These are phyloP conservation scores for Drosophila parvula DNA, from an alignment of 1,140 invertebrate species.

Conservation along the genomic window DNA sequence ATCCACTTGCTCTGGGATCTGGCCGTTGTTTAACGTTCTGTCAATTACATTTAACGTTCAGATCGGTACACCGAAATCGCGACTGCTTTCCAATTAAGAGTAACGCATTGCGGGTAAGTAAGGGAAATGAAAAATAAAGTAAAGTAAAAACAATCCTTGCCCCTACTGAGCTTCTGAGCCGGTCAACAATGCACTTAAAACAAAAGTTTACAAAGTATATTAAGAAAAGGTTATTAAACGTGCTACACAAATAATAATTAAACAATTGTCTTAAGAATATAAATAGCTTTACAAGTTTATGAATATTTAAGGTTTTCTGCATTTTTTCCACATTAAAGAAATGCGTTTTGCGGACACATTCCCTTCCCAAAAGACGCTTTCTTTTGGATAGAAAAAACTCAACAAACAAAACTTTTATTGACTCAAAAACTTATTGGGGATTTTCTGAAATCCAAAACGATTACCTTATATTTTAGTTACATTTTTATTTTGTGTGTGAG, in stretches of 20 bases:
- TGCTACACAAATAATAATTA: too few species aligned
- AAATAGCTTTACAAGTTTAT: too few species aligned
- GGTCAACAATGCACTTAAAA: conserved; percentile 23
- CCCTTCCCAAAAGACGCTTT: not conserved
- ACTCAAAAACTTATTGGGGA: not conserved
- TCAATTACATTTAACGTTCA: conserved; percentile 62
- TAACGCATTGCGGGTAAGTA: conserved; percentile 59
- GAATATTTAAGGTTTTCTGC: too few species aligned
- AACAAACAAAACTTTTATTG: rapidly evolving
- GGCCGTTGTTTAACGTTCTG: conserved; percentile 52
- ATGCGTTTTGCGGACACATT: too few species aligned
- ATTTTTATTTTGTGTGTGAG: conserved; percentile 4
- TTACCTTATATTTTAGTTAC: not conserved
- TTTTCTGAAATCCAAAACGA: not conserved
- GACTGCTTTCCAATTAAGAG: conserved; percentile 73
- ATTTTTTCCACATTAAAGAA: too few species aligned
- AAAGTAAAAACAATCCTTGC: not conserved
- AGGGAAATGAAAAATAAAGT: conserved; percentile 6
- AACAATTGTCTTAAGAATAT: too few species aligned
- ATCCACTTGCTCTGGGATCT: conserved; percentile 6
- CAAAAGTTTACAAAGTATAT: not conserved
- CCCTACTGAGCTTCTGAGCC: not conserved
- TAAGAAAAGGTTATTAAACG: too few species aligned
- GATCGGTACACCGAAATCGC: conserved; percentile 53
- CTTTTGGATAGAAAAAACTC: not conserved